These are phyloP conservation scores for Nemotelus pantherinus DNA, from an alignment of 2,888 invertebrate genomes.

Conservation along the genomic window DNA sequence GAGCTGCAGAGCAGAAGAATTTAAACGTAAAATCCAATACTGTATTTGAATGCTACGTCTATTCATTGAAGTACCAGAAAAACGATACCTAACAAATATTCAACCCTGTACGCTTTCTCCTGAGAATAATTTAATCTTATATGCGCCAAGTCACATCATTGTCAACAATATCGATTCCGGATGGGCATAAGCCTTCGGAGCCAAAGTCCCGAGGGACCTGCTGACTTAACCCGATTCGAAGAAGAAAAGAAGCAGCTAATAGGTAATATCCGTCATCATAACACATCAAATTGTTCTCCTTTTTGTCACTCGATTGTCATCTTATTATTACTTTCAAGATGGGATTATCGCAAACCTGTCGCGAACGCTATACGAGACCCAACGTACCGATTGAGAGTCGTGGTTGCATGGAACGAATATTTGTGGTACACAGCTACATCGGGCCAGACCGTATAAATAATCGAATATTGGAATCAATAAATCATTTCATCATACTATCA, in stretches of 20 bases:
- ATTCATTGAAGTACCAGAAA: too few relatives aligned
- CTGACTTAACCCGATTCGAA: conserved; percentile 14
- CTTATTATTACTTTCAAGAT: conserved; percentile 37
- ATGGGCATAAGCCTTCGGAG: conserved; percentile 32
- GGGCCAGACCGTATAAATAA: conserved; percentile 21
- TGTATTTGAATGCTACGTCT: too few relatives aligned
- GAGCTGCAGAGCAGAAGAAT: too few relatives aligned
- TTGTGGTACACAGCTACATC: background rate
- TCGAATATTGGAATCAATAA: conserved; percentile 44
- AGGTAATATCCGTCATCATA: conserved; percentile 42
- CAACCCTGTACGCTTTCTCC: too few relatives aligned
- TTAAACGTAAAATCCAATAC: too few relatives aligned
- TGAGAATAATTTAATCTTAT: conserved; percentile 13
- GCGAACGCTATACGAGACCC: conserved; percentile 9
- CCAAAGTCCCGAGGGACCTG: conserved; percentile 16
- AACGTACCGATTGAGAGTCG: background rate
- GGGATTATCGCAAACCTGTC: conserved; percentile 42
- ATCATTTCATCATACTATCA: conserved; percentile 35
- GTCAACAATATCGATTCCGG: conserved; percentile 38
- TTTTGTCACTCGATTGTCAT: conserved; percentile 44
- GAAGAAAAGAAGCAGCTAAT: conserved; percentile 33
- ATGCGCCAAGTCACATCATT: conserved; percentile 41
- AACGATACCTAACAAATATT: too few relatives aligned
- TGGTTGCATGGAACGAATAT: background rate
- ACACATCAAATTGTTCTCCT: conserved; percentile 40